Conservation (phyloP, 2,113 vertebrate genomes). For the Vimba vimba region DNA sequence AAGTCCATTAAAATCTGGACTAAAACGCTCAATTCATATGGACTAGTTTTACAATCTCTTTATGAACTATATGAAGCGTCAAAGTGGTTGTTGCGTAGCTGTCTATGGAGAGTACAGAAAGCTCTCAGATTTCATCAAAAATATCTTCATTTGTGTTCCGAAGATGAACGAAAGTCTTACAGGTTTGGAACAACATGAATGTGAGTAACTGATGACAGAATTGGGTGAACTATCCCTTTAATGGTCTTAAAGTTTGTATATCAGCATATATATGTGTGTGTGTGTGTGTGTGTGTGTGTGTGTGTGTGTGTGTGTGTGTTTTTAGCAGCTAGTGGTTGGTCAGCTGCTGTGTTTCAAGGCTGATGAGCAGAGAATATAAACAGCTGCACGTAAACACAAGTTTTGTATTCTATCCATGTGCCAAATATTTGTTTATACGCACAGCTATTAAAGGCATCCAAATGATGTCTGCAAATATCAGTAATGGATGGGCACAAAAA, state of each 20-base stretch:
- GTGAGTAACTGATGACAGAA: no score
- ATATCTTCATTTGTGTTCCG: no score
- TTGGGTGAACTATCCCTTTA: no score
- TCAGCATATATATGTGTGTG: conserved; percentile 24
- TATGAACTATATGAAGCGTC: no score
- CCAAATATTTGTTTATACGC: conserved; percentile 25
- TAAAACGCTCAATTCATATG: no score
- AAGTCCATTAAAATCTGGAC: no score
- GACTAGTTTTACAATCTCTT: no score
- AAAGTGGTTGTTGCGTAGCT: no score
- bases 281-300: conserved; percentile 44
- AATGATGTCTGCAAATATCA: conserved; percentile 6
- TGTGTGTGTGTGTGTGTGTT: conserved; percentile 47
- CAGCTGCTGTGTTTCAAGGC: conserved; percentile 68
- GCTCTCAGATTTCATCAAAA: no score
- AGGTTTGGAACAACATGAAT: no score
- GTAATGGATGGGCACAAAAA: neutral
- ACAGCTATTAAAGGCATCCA: neutral
- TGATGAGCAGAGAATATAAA: conserved; percentile 57
- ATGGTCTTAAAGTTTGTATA: neutral
- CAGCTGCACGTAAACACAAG: conserved; percentile 32
- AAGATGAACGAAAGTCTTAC: no score
- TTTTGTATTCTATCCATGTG: conserved; percentile 6
- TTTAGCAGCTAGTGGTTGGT: conserved; percentile 50
- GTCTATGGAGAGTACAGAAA: no score